phyloP scores from a whole-genome alignment of 2,113 vertebrate species.

The Phylloscopus whistleri region DNA sequence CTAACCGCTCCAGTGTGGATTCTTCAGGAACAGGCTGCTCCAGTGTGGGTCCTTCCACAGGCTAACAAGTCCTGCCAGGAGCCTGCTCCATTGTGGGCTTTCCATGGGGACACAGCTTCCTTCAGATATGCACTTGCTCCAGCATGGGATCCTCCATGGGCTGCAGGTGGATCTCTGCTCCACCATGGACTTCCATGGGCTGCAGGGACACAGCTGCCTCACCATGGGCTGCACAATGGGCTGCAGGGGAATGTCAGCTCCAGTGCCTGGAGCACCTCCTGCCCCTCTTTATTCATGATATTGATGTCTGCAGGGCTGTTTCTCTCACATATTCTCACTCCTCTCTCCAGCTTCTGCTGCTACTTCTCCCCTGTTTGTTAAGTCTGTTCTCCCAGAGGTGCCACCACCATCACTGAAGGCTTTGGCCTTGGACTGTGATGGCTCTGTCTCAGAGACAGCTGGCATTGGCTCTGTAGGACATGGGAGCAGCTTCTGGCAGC shows the following conservation, averaged over 20 bases:
- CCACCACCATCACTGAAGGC: rapidly evolving
- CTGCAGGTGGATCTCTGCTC: background rate
- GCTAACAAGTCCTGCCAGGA: background rate
- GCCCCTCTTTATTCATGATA: background rate
- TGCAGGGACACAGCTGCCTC: background rate
- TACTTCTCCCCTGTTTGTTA: background rate
- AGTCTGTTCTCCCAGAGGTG: background rate
- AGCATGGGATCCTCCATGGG: background rate
- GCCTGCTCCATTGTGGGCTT: background rate
- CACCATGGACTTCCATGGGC: background rate
- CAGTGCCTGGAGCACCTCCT: background rate
- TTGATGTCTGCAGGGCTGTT: background rate
- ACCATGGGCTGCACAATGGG: background rate
- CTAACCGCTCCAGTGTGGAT: background rate
- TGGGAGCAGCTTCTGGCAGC: background rate
- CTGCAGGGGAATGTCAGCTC: background rate
- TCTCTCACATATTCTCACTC: background rate
- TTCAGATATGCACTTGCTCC: background rate
- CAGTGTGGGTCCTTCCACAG: background rate
- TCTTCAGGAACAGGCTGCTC: background rate
- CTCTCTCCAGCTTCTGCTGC: background rate
- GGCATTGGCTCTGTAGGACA: background rate
- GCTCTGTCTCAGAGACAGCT: rapidly evolving
- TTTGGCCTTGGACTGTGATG: too few species aligned
- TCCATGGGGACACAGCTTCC: background rate